Evolutionary conservation across 2,113 vertebrate genomes (phyloP).

Genomic region (Geothlypis trichas): DNA sequence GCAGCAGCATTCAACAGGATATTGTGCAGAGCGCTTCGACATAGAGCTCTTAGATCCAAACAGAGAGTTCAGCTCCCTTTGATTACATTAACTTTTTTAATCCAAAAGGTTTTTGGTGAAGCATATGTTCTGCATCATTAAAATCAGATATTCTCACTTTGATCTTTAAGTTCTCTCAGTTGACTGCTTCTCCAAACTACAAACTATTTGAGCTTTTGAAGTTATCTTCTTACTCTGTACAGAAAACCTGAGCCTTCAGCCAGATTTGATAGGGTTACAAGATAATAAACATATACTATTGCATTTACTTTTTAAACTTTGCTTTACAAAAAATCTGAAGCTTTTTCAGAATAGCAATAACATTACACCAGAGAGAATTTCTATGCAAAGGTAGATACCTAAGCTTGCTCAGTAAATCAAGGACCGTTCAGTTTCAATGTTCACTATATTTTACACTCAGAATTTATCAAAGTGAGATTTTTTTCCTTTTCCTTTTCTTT

Average conservation of each 20-base stretch:
- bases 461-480: neutral
- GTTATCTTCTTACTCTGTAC: constrained; percentile 63
- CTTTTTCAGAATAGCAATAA: neutral
- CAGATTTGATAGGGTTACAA: constrained; percentile 67
- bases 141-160: constrained; percentile 75
- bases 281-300: constrained; percentile 57
- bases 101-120: constrained; percentile 68
- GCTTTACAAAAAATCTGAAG: neutral
- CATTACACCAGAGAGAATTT: neutral
- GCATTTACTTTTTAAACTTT: constrained; percentile 8
- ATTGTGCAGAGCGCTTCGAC: constrained; percentile 25
- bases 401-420: neutral
- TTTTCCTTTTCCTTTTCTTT: neutral
- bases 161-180: constrained; percentile 71
- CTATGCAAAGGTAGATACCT: neutral
- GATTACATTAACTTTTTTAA: constrained; percentile 72
- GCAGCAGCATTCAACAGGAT: neutral
- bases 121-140: constrained; percentile 77
- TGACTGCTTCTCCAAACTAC: constrained; percentile 69
- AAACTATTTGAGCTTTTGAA: constrained; percentile 70
- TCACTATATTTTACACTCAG: neutral
- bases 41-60: constrained; percentile 50
- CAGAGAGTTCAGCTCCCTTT: constrained; percentile 61
- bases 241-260: constrained; percentile 58
- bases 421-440: neutral